Conservation (phyloP, 1,140 invertebrate genomes). For the Druon quercuslanigerum region DNA sequence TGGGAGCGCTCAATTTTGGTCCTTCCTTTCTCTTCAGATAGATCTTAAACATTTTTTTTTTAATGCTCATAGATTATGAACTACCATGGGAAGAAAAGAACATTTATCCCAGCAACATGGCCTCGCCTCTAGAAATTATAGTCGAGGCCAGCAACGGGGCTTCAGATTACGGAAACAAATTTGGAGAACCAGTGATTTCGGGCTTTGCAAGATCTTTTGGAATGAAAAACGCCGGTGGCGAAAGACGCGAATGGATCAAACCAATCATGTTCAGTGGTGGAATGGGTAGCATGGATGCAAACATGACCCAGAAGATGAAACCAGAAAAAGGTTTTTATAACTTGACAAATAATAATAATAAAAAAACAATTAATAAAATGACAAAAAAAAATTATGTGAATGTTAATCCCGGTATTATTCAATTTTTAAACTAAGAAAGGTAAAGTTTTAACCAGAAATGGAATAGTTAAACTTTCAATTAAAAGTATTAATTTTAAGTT, state of each 20-base stretch:
- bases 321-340: constrained; percentile 79
- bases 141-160: constrained; percentile 98
- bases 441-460: too few relatives aligned
- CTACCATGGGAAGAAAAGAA: constrained; percentile 90
- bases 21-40: background rate
- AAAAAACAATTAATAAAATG: too few relatives aligned
- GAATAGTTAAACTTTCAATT: too few relatives aligned
- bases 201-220: constrained; percentile 97
- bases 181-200: constrained; percentile 94
- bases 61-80: constrained; percentile 79
- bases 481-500: too few relatives aligned
- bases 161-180: constrained; percentile 99
- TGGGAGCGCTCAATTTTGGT: too few relatives aligned
- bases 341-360: background rate
- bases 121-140: constrained; percentile 89
- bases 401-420: too few relatives aligned
- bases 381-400: too few relatives aligned
- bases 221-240: constrained; percentile 79
- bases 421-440: too few relatives aligned
- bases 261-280: constrained; percentile 99
- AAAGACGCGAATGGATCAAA: constrained; percentile 95
- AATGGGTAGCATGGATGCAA: constrained; percentile 91
- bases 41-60: background rate
- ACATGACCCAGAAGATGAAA: constrained; percentile 84
- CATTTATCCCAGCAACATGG: constrained; percentile 94